Conservation (phyloP, 53 echinoderm and acorn worm species). For the Patiria pectinifera region DNA sequence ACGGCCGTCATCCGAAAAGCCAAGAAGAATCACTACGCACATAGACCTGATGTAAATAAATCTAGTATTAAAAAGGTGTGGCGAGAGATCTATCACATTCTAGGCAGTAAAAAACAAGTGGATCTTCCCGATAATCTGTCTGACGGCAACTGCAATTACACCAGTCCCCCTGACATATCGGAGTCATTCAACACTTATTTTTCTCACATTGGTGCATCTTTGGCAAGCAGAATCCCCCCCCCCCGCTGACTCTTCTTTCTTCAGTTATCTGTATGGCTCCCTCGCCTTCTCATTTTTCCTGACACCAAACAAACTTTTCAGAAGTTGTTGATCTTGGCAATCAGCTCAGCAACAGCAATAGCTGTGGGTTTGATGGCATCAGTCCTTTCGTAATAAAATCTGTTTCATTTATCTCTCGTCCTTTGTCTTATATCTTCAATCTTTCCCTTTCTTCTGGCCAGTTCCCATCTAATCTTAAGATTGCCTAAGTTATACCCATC, state of each 20-base stretch:
- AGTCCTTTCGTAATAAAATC: neutral
- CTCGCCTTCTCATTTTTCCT: slow-evolving; percentile 2
- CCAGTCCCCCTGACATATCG: neutral
- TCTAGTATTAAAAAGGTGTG: neutral
- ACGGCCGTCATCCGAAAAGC: too few relatives aligned
- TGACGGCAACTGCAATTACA: neutral
- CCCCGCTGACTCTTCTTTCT: neutral
- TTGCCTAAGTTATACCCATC: slow-evolving; percentile 6
- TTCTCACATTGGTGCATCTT: slow-evolving; percentile 23
- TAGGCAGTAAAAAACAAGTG: neutral
- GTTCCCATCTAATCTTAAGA: neutral
- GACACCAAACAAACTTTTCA: neutral
- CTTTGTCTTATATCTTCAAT: neutral
- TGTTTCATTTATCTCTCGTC: slow-evolving; percentile 5
- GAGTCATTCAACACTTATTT: slow-evolving; percentile 20
- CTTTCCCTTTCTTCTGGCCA: neutral
- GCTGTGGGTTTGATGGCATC: too few relatives aligned
- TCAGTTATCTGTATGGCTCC: neutral
- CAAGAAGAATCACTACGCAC: too few relatives aligned
- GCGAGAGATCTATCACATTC: slow-evolving; percentile 17
- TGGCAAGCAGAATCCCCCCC: slow-evolving; percentile 9
- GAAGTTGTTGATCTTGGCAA: neutral
- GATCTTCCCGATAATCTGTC: neutral
- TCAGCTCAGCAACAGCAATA: neutral
- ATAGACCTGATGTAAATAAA: too few relatives aligned